Evolutionary conservation across 2,888 invertebrate species (phyloP).

Genomic region (Priocnemis perturbator): DNA sequence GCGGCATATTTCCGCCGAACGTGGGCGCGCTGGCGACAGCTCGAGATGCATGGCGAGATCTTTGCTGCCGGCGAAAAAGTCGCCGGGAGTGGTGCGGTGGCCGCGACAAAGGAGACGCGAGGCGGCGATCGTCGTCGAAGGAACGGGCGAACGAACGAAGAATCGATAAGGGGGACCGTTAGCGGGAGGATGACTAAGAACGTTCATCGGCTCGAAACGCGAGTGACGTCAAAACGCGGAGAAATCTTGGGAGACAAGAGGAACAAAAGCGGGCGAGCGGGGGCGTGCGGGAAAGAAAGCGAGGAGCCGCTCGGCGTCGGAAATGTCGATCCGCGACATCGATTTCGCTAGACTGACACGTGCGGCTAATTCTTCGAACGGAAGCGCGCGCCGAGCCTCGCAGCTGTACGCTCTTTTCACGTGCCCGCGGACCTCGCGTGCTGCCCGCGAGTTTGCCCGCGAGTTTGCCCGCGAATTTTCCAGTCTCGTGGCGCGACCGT

Average conservation of each 20-base stretch:
- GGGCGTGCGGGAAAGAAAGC: background rate
- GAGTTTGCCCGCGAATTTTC: slow-evolving; percentile 16
- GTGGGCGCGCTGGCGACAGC: slow-evolving; percentile 7
- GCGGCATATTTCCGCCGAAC: slow-evolving; percentile 17
- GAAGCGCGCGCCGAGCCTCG: no score
- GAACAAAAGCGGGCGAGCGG: background rate
- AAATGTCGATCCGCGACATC: background rate
- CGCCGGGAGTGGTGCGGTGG: no score
- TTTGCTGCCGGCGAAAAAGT: slow-evolving; percentile 11
- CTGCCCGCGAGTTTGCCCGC: slow-evolving; percentile 10
- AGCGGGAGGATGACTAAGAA: slow-evolving; percentile 68
- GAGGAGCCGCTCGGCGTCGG: background rate
- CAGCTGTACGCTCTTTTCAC: no score
- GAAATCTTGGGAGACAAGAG: slow-evolving; percentile 10
- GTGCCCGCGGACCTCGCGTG: background rate
- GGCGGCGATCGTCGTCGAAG: background rate
- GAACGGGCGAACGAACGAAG: slow-evolving; percentile 25
- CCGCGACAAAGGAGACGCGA: no score
- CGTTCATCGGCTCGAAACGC: slow-evolving; percentile 67
- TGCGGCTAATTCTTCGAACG: no score
- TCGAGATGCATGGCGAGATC: no score
- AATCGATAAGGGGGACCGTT: slow-evolving; percentile 62
- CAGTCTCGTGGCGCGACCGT: background rate
- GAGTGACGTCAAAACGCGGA: slow-evolving; percentile 65
- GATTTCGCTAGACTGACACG: background rate